phyloP scores from a whole-genome alignment of 2,797 vertebrate genomes.

The Eptatretus atami region DNA sequence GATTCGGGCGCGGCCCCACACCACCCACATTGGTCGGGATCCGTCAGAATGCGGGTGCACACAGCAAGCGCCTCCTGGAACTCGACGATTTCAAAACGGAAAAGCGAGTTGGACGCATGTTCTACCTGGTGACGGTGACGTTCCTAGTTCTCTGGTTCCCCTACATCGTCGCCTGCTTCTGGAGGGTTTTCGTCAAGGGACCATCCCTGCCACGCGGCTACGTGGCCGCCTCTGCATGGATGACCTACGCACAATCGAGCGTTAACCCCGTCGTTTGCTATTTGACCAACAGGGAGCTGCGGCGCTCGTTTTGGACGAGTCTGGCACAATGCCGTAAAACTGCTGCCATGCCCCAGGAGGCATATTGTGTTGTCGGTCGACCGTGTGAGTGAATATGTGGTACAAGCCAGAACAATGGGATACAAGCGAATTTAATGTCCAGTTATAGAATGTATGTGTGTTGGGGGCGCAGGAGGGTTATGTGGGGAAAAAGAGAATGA shows the following conservation, averaged over 20 bases:
- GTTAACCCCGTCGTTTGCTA: constrained; percentile 75
- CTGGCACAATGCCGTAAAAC: neutral
- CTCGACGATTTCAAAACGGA: constrained; percentile 83
- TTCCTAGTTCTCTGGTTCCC: constrained; percentile 69
- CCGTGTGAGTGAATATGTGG: neutral
- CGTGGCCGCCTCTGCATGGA: constrained; percentile 60
- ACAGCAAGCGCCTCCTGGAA: constrained; percentile 49
- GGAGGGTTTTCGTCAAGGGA: constrained; percentile 44
- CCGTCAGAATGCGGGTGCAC: constrained; percentile 32
- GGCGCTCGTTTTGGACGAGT: constrained; percentile 35
- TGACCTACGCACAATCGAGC: constrained; percentile 69
- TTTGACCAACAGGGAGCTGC: constrained; percentile 67
- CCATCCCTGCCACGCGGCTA: constrained; percentile 43
- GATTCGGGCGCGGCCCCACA: constrained; percentile 65
- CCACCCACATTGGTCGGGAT: constrained; percentile 75
- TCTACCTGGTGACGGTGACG: constrained; percentile 60
- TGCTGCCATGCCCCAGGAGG: neutral
- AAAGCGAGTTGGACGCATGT: constrained; percentile 81
- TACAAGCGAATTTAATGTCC: too few relatives aligned
- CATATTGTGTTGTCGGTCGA: constrained; percentile 2
- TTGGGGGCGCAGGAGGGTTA: too few relatives aligned
- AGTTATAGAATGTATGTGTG: too few relatives aligned
- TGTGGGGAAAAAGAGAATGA: too few relatives aligned
- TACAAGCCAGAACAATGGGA: too few relatives aligned
- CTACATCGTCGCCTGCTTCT: constrained; percentile 57